A percentile compares a stretch with the other conserved stretches of the same genome.
Evolutionary conservation across 2,113 vertebrate species (phyloP).

Genomic region (Triplophysa rosa): DNA sequence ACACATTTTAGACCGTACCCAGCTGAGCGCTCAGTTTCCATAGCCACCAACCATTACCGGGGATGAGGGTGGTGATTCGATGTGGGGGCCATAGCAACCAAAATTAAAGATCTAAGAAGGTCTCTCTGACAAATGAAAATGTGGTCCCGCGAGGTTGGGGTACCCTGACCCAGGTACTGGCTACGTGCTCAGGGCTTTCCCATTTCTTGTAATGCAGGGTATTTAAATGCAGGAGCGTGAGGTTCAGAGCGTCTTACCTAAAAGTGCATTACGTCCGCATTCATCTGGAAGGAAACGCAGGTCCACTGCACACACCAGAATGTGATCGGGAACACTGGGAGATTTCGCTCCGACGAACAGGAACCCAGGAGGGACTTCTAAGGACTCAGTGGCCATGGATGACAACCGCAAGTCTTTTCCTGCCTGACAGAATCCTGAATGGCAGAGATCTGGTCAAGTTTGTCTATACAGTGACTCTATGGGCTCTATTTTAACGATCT

Average conservation of each 20-base stretch:
- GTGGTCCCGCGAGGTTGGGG: constrained; percentile 27
- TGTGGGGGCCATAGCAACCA: constrained; percentile 22
- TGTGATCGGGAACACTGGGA: constrained; percentile 83
- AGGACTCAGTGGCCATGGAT: constrained; percentile 80
- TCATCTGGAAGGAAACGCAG: constrained; percentile 92
- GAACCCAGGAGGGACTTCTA: constrained; percentile 88
- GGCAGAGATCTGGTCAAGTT: neutral
- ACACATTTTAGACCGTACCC: neutral
- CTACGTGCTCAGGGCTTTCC: neutral
- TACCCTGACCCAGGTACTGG: constrained; percentile 47
- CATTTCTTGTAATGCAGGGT: neutral
- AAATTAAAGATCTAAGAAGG: constrained; percentile 48
- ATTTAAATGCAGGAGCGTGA: neutral
- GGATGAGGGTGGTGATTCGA: neutral
- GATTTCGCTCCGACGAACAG: constrained; percentile 89
- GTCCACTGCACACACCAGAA: constrained; percentile 93
- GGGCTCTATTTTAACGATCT: too few relatives aligned
- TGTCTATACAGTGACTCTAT: neutral
- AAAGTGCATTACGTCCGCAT: constrained; percentile 85
- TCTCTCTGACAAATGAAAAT: constrained; percentile 33
- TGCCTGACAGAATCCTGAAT: constrained; percentile 88
- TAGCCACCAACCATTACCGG: constrained; percentile 34
- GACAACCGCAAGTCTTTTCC: constrained; percentile 90
- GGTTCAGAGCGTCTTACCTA: constrained; percentile 77
- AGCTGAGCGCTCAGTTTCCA: constrained; percentile 47